These are phyloP conservation scores for Nothobranchius kuhntae DNA, from an alignment of 2,113 vertebrate genomes.

Conservation along the genomic window DNA sequence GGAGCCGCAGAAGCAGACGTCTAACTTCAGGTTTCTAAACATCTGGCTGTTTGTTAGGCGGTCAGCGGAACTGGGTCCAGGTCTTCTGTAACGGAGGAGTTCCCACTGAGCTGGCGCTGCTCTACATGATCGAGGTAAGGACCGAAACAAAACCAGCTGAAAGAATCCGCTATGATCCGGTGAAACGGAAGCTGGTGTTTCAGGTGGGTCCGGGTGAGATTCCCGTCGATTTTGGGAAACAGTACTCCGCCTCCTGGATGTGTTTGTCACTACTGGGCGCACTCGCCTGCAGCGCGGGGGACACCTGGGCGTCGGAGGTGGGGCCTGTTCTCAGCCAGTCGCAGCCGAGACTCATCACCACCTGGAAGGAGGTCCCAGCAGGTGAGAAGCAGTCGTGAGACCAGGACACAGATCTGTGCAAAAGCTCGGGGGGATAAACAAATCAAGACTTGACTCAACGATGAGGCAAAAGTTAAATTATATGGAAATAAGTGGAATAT, in stretches of 20 bases:
- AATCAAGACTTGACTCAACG: too few relatives aligned
- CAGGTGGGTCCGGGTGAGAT: constrained; percentile 92
- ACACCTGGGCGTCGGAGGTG: constrained; percentile 97
- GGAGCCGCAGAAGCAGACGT: too few relatives aligned
- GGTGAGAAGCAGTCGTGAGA: constrained; percentile 74
- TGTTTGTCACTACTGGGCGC: constrained; percentile 93
- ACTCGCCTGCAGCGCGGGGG: constrained; percentile 88
- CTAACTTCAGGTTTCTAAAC: background rate
- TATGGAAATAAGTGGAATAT: too few relatives aligned
- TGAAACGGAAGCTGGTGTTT: background rate
- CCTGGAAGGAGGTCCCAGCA: constrained; percentile 90
- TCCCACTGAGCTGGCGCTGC: constrained; percentile 90
- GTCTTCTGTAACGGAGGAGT: constrained; percentile 95
- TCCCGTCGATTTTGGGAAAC: constrained; percentile 88
- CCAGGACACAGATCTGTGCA: too few relatives aligned
- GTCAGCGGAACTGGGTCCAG: constrained; percentile 95
- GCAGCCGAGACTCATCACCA: constrained; percentile 90
- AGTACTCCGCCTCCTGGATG: constrained; percentile 96
- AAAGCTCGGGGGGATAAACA: too few relatives aligned
- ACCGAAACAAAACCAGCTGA: background rate
- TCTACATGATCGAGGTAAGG: constrained; percentile 92
- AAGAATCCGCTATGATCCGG: background rate
- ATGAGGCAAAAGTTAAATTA: too few relatives aligned
- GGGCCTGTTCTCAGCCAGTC: constrained; percentile 86
- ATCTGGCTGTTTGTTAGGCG: constrained; percentile 76